Percentiles rank a stretch among this genome's conserved stretches.
phyloP scores from a whole-genome alignment of 2,113 vertebrate species.

The Chrysemys picta region DNA sequence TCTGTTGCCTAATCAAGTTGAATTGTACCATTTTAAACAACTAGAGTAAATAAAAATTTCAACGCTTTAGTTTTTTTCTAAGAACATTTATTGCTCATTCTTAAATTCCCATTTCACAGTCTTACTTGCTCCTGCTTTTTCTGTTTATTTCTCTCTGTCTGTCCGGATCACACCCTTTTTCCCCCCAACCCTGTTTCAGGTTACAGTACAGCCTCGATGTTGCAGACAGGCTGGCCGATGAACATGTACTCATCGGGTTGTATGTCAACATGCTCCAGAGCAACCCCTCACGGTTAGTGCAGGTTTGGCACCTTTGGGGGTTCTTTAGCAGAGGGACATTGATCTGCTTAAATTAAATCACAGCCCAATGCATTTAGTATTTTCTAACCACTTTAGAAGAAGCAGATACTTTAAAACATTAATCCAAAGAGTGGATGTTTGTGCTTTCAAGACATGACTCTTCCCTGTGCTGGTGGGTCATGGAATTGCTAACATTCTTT shows the following conservation, averaged over 20 bases:
- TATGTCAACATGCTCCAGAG: constrained; percentile 98
- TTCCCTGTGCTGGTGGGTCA: not conserved
- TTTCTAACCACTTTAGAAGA: constrained; percentile 15
- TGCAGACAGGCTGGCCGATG: constrained; percentile 98
- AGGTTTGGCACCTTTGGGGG: constrained; percentile 77
- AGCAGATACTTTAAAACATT: constrained; percentile 17
- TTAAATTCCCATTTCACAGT: constrained; percentile 55
- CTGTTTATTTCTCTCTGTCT: constrained; percentile 64
- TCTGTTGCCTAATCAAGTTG: not conserved
- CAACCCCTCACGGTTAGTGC: constrained; percentile 95
- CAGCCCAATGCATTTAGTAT: not conserved
- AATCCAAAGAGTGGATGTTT: not conserved
- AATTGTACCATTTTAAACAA: not conserved
- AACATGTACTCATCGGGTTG: constrained; percentile 97
- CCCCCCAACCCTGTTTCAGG: constrained; percentile 85
- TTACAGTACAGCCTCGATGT: constrained; percentile 96
- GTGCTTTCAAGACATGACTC: not conserved
- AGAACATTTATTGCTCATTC: constrained; percentile 11
- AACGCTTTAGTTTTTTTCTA: constrained; percentile 3
- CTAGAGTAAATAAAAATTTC: constrained; percentile 27
- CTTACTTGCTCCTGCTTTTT: constrained; percentile 68
- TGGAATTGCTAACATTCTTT: not conserved
- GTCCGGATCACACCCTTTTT: constrained; percentile 57
- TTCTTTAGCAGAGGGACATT: constrained; percentile 31
- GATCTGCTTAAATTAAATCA: constrained; percentile 12